These are phyloP conservation scores for Lepus oiostolus DNA, from an alignment of 2,797 vertebrate genomes.

Conservation along the genomic window DNA sequence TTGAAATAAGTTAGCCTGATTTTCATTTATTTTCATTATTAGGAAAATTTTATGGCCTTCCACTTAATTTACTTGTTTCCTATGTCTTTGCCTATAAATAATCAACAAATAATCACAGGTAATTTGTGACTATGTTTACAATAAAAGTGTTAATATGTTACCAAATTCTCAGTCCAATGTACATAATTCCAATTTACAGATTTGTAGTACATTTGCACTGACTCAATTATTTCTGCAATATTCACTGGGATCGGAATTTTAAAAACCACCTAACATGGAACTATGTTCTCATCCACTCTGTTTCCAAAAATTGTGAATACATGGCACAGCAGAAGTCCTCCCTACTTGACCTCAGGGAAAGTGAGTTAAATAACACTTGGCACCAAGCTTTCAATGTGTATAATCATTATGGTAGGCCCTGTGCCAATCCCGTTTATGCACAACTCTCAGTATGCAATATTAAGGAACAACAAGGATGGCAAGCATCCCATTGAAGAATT, in stretches of 20 bases:
- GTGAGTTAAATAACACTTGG: slow-evolving; percentile 80
- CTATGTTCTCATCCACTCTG: slow-evolving; percentile 2
- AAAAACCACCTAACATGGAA: not conserved
- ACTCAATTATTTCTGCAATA: slow-evolving; percentile 60
- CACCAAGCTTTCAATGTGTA: slow-evolving; percentile 61
- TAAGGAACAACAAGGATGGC: slow-evolving; percentile 66
- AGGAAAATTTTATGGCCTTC: slow-evolving; percentile 25
- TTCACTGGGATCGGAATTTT: slow-evolving; percentile 8
- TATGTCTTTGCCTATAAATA: slow-evolving; percentile 46
- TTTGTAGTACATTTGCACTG: slow-evolving; percentile 11
- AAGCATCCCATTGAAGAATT: slow-evolving; percentile 77
- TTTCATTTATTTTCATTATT: slow-evolving; percentile 69
- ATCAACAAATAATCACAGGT: slow-evolving; percentile 37
- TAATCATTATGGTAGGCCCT: slow-evolving; percentile 75
- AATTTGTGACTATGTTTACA: slow-evolving; percentile 57
- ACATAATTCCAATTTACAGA: slow-evolving; percentile 47
- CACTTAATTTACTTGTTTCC: slow-evolving; percentile 37
- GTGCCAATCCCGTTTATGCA: slow-evolving; percentile 69
- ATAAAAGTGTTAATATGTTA: slow-evolving; percentile 61
- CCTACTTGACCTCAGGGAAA: slow-evolving; percentile 77
- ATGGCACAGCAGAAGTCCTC: slow-evolving; percentile 52
- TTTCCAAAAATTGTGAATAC: slow-evolving; percentile 68
- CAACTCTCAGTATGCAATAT: slow-evolving; percentile 49
- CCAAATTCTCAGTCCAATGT: not conserved
- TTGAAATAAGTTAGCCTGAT: slow-evolving; percentile 57